Evolutionary conservation across 2,888 invertebrate genomes (phyloP), one percentile per base, ranked within the genome.

Genomic region (Lucinisca nassula): DNA sequence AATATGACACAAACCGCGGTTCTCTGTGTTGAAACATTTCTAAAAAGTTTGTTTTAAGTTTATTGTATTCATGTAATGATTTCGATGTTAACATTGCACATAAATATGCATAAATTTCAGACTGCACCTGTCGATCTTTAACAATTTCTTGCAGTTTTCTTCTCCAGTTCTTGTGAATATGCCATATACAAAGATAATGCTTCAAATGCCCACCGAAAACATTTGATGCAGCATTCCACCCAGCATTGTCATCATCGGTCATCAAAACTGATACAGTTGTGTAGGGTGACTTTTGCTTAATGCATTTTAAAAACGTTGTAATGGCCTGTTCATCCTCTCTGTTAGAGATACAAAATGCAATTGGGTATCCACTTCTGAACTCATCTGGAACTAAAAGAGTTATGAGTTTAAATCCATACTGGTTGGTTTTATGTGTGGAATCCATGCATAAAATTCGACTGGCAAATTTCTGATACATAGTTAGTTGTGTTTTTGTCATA

Each of bases 341-440:
- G n/a, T 40, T 79, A 8, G 32, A 49, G 12, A 79, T 51, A 32
- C 79, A 79, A 79, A 79, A 79, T 27, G 79, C 79, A 8, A 79
- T 72, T 38, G 80, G 80, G 24, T 81, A 81, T 55, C 80, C 74
- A 30, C 58, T 51, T 32, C 55, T 24, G 40, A 74, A 74, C n/a
- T 81, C 74, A 81, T 81, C 74, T 21, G 49, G 35, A 17, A 81
- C 80, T n/a, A 81, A 35, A 17, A 81, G 38, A 45, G 79, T 81
- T 37, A 81, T 40, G 14, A 74, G n/a, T 35, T 81, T 81, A 49
- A 81, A 74, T 14, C 24, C 51, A 74, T 81, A 81, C 10, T n/a
- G 32, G 21, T 40, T 81, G 3, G 80, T 81, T 21, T 32, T 81
- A 58, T 81, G n/a, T n/a, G n/a, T n/a, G n/a, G n/a, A n/a, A n/a